phyloP scores from a whole-genome alignment of 2,797 vertebrate genomes.

The Falco concolor region DNA sequence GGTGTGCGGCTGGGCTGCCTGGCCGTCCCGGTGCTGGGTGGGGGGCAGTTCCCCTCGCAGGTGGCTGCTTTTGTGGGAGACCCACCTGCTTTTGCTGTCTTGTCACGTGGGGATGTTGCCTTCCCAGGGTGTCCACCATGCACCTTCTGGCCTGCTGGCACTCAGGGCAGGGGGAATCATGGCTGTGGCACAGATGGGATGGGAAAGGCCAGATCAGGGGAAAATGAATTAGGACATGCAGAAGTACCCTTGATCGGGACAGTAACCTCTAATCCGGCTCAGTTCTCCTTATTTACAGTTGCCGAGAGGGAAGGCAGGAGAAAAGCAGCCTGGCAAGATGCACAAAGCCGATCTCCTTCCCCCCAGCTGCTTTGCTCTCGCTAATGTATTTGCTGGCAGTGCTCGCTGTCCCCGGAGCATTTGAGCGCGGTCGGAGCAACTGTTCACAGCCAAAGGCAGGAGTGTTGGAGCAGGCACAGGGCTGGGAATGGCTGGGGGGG shows the following conservation, averaged over 20 bases:
- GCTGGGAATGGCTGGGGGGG: background rate
- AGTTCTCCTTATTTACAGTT: constrained; percentile 42
- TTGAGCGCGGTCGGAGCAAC: background rate
- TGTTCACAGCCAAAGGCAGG: constrained; percentile 35
- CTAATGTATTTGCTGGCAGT: constrained; percentile 62
- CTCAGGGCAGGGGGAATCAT: background rate
- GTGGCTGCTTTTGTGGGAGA: background rate
- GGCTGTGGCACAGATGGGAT: background rate
- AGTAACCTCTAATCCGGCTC: constrained; percentile 42
- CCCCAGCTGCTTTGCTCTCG: constrained; percentile 28
- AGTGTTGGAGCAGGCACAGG: background rate
- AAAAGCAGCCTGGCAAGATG: constrained; percentile 58
- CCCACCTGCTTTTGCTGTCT: background rate
- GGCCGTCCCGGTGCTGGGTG: background rate
- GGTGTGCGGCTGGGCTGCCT: background rate
- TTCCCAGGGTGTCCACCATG: background rate
- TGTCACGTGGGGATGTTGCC: background rate
- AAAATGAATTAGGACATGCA: background rate
- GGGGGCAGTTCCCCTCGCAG: background rate
- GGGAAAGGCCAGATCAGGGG: background rate
- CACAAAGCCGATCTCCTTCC: constrained; percentile 17
- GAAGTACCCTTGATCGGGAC: background rate
- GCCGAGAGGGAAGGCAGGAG: constrained; percentile 8
- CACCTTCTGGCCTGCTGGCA: background rate
- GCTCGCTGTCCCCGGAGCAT: background rate